phyloP scores from a whole-genome alignment of 1,140 invertebrate genomes.

The Saccostrea glomerata region DNA sequence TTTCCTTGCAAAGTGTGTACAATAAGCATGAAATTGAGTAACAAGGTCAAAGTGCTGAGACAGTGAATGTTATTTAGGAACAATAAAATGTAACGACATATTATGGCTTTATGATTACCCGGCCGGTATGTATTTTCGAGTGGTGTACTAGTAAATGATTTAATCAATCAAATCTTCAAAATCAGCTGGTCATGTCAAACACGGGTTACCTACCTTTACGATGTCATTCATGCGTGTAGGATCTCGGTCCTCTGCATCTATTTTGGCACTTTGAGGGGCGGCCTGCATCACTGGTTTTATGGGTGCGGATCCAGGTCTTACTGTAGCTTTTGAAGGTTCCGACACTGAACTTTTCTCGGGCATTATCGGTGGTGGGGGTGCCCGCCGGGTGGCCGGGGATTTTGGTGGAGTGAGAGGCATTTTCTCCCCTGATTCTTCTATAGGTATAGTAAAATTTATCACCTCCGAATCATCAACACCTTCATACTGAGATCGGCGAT shows the following conservation, averaged over 20 bases:
- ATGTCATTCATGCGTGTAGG: constrained; percentile 53
- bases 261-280: constrained; percentile 43
- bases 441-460: constrained; percentile 17
- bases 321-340: constrained; percentile 2
- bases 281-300: constrained; percentile 3
- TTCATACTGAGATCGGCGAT: constrained; percentile 30
- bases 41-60: background rate
- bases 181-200: background rate
- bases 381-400: background rate
- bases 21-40: background rate
- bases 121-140: background rate
- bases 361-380: background rate
- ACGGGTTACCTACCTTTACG: constrained; percentile 46
- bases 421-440: background rate
- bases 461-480: background rate
- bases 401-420: background rate
- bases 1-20: background rate
- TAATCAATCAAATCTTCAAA: background rate
- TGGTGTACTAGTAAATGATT: too few species aligned
- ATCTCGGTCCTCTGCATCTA: constrained; percentile 53
- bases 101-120: background rate
- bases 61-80: background rate
- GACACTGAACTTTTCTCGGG: background rate
- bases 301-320: background rate
- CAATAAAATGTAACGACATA: background rate